A percentile compares a stretch with the other conserved stretches of the same genome.
Conservation (phyloP, 2,113 vertebrate species). For the Proteles cristata region DNA sequence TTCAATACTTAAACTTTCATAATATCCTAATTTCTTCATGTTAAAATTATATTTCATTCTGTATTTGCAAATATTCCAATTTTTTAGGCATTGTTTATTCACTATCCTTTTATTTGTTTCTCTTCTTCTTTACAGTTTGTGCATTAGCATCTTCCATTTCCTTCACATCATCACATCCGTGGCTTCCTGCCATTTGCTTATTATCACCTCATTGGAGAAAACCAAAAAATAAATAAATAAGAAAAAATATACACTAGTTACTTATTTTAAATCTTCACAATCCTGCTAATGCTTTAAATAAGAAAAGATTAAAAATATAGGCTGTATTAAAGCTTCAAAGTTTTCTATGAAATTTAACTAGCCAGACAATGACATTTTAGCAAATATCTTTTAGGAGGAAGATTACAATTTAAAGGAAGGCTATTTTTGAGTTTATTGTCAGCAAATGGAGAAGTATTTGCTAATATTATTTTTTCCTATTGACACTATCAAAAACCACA, state of each 20-base stretch:
- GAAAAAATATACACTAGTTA: background rate
- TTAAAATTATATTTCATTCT: slow-evolving; percentile 5
- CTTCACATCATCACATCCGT: background rate
- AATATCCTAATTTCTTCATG: background rate
- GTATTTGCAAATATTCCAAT: background rate
- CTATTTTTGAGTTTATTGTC: background rate
- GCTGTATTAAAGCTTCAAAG: background rate
- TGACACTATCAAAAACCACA: background rate
- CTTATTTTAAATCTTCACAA: background rate
- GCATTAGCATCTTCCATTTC: background rate
- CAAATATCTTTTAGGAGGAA: background rate
- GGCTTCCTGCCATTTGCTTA: slow-evolving; percentile 56
- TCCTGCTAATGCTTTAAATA: slow-evolving; percentile 13
- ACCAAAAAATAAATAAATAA: background rate
- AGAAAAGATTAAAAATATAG: slow-evolving; percentile 1
- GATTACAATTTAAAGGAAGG: background rate
- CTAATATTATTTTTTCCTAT: background rate
- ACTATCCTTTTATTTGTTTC: background rate
- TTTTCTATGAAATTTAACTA: background rate
- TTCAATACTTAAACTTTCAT: background rate
- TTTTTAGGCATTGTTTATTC: background rate
- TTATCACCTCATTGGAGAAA: slow-evolving; percentile 47
- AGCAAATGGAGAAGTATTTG: background rate
- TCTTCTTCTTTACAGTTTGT: background rate
- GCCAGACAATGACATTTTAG: background rate